phyloP scores from a whole-genome alignment of 2,888 invertebrate genomes.

The Tethea ocularis region DNA sequence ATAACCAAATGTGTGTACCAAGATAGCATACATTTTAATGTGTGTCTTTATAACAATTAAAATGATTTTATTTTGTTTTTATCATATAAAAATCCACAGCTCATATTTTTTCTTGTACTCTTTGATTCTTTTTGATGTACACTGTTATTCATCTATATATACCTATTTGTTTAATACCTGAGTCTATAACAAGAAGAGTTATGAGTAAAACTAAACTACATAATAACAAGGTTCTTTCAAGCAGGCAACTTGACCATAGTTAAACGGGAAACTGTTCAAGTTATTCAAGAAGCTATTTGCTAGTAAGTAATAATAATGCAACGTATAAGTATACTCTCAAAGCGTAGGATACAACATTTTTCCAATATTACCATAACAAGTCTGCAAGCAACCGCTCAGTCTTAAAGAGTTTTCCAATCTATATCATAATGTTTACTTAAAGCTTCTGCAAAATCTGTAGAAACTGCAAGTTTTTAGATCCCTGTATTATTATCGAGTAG shows the following conservation, averaged over 20 bases:
- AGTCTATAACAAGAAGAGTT: not conserved
- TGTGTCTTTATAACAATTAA: no score
- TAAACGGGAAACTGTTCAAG: not conserved
- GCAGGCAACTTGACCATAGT: not conserved
- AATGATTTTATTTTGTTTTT: no score
- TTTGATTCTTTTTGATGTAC: no score
- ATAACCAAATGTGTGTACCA: no score
- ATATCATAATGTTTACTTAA: not conserved
- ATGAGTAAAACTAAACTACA: no score
- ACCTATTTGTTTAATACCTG: not conserved
- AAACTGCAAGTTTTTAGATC: not conserved
- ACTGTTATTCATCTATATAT: no score
- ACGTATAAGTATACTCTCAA: not conserved
- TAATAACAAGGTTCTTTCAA: not conserved
- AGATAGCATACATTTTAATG: no score
- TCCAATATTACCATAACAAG: constrained; percentile 2
- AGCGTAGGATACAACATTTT: not conserved
- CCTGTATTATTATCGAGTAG: no score
- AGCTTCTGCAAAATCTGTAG: not conserved
- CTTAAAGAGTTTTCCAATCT: not conserved
- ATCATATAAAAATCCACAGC: no score
- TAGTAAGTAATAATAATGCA: not conserved
- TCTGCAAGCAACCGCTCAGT: not conserved
- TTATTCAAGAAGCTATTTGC: constrained; percentile 1
- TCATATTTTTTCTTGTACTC: no score